phyloP scores from a whole-genome alignment of 2,888 invertebrate species.

The Cordilura impudica region DNA sequence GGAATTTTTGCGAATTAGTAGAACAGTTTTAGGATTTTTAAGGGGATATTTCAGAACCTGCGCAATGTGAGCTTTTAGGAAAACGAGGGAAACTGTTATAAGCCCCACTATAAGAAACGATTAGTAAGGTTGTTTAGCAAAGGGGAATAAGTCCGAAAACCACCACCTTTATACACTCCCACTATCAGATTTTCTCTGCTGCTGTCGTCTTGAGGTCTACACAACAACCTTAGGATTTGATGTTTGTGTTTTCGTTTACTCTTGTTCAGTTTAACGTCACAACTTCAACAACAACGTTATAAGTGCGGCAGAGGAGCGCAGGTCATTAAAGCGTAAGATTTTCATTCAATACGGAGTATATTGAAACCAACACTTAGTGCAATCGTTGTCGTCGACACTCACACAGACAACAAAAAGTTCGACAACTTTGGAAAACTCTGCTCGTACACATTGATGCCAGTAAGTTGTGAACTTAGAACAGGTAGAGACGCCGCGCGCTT shows the following conservation, averaged over 20 bases:
- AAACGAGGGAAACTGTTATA: constrained; percentile 39
- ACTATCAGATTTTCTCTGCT: constrained; percentile 12
- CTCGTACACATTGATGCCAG: constrained; percentile 77
- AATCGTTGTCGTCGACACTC: background rate
- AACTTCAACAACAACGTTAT: constrained; percentile 57
- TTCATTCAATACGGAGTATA: constrained; percentile 23
- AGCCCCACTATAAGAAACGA: background rate
- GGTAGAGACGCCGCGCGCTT: constrained; percentile 79
- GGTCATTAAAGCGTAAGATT: constrained; percentile 48
- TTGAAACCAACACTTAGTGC: background rate
- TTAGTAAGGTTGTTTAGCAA: background rate
- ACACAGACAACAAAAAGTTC: constrained; percentile 70
- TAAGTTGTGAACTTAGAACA: constrained; percentile 79
- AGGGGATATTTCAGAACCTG: background rate
- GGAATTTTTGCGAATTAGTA: constrained; percentile 56
- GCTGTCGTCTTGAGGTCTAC: constrained; percentile 34
- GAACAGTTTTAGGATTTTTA: constrained; percentile 17
- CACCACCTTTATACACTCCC: constrained; percentile 14
- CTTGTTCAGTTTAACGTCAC: constrained; percentile 59
- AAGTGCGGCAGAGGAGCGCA: constrained; percentile 50
- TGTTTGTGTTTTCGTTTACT: constrained; percentile 54
- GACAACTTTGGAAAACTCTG: constrained; percentile 78
- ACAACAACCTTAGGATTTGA: constrained; percentile 40
- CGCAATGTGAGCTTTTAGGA: constrained; percentile 3
- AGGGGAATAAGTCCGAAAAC: constrained; percentile 46